Evolutionary conservation across 2,797 vertebrate genomes (phyloP).

Genomic region (Xenentodon cancila): DNA sequence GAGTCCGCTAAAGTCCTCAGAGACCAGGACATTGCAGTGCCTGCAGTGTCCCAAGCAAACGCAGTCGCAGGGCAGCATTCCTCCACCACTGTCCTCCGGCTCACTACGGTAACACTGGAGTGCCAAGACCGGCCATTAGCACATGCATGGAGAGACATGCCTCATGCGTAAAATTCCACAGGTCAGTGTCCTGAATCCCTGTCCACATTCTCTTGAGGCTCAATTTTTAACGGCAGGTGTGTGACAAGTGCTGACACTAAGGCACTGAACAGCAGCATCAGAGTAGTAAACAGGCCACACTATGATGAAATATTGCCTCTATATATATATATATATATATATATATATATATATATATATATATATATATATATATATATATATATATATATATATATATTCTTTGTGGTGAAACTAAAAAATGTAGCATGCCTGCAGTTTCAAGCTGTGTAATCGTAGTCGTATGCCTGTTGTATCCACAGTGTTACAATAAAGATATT

Average conservation of each 20-base stretch:
- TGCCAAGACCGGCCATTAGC: constrained; percentile 58
- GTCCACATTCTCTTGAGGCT: constrained; percentile 38
- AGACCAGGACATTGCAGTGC: constrained; percentile 26
- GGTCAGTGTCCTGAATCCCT: constrained; percentile 31
- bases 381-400: too few relatives aligned
- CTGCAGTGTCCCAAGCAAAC: constrained; percentile 44
- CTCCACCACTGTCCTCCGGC: constrained; percentile 35
- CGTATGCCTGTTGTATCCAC: constrained; percentile 44
- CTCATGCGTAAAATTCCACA: constrained; percentile 60
- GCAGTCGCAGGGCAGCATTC: constrained; percentile 43
- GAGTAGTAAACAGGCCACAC: constrained; percentile 13
- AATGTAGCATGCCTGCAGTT: constrained; percentile 41
- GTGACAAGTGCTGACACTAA: constrained; percentile 47
- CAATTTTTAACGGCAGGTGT: constrained; percentile 65
- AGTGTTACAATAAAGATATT: constrained; percentile 67
- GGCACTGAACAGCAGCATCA: constrained; percentile 13
- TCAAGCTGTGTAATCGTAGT: constrained; percentile 36
- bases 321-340: not conserved
- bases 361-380: not conserved
- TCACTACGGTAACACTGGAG: constrained; percentile 17
- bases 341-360: too few relatives aligned
- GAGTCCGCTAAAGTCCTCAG: constrained; percentile 35
- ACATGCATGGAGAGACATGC: constrained; percentile 36
- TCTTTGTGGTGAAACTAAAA: constrained; percentile 55
- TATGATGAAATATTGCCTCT: constrained; percentile 33